These are phyloP conservation scores for Pedetes capensis DNA, from an alignment of 2,113 vertebrate genomes.

Conservation along the genomic window DNA sequence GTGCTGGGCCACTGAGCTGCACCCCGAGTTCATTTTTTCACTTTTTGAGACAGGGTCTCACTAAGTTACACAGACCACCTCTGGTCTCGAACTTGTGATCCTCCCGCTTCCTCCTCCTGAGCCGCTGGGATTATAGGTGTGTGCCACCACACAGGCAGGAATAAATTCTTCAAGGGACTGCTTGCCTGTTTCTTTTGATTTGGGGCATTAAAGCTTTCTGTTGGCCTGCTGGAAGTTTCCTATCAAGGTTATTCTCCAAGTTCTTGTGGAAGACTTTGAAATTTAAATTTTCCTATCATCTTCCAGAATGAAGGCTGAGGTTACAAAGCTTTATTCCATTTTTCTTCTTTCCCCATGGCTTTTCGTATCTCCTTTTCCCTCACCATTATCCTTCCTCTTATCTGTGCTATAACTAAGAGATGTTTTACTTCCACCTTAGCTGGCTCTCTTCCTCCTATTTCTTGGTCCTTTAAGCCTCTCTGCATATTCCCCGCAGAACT, in stretches of 20 bases:
- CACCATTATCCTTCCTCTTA: neutral
- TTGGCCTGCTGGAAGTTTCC: constrained; percentile 43
- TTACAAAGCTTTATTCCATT: constrained; percentile 47
- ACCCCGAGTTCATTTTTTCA: too few species aligned
- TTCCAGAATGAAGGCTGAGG: constrained; percentile 51
- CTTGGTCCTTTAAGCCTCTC: neutral
- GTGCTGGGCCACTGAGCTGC: too few species aligned
- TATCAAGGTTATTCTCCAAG: constrained; percentile 60
- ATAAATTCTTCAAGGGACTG: constrained; percentile 47
- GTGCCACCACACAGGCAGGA: too few species aligned
- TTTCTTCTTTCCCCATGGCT: neutral
- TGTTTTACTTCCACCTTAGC: neutral
- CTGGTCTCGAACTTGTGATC: too few species aligned
- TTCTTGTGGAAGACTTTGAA: constrained; percentile 68
- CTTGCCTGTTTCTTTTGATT: constrained; percentile 62
- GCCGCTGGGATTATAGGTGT: too few species aligned
- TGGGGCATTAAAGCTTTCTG: constrained; percentile 32
- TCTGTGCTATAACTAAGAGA: constrained; percentile 31
- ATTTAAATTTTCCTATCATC: constrained; percentile 65
- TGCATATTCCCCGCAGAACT: constrained; percentile 33
- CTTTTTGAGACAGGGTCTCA: too few species aligned
- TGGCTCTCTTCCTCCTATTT: neutral
- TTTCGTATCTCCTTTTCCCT: neutral
- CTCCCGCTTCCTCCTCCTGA: too few species aligned
- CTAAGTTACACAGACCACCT: too few species aligned